Evolutionary conservation across 1,140 invertebrate genomes (phyloP), one percentile per base, ranked within the genome.

Genomic region (Carcinoscorpius rotundicauda): DNA sequence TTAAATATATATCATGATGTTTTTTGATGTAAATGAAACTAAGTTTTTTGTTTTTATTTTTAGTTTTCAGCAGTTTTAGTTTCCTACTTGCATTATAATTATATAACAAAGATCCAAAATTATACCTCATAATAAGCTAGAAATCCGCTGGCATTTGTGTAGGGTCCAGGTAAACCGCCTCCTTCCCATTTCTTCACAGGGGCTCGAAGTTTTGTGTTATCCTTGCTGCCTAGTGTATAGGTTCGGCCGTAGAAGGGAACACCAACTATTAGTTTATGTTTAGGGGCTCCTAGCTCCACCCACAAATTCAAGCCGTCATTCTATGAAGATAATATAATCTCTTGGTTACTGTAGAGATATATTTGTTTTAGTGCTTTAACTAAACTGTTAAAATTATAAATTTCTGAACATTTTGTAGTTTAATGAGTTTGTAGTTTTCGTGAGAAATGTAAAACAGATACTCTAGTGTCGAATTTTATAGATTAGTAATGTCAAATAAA

Each of bases 231-330:
- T 10, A 94, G 76, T 3, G 87, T 91, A 72, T 85, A 95, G 4
- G 85, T 87, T 60, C 88, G 83, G 1, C 90, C 91, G 71, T 93
- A 93, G 75, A 90, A 89, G 1, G 90, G 88, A 52, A 93, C 81
- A 8, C 91, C 91, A 48, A 96, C 86, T 1, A 95, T 84, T 11
- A 97, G 78, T 76, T 96, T 94, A 71, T 91, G 85, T 4, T 86
- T 83, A 0, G 89, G 86, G 71, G 89, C 91, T 5, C 92, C 93
- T 76, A 86, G 86, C 69, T 89, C 83, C 65, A 87, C 86, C 92
- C 92, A 96, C 10, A 93, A 76, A 62, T 84, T 80, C 6, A 91
- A 78, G 63, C 89, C 89, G 73, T 92, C 89, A 70, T 91, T 88
- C 89, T 93, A 72, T 52, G 73, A 73, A 52, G 63, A 63, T 64